phyloP scores from a whole-genome alignment of 2,888 invertebrate species.

The Seira sanloemensis region DNA sequence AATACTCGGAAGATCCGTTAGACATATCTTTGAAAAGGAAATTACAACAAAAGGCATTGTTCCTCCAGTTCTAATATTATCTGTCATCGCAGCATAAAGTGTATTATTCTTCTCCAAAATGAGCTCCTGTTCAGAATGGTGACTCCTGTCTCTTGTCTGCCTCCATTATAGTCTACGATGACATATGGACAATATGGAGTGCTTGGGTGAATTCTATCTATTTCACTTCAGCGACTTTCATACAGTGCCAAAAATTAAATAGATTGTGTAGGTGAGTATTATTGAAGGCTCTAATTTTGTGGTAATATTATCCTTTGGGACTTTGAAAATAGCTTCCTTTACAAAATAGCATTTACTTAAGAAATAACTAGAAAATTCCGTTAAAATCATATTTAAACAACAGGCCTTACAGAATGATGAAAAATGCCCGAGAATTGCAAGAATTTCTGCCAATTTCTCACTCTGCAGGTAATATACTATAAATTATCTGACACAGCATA shows the following conservation, averaged over 20 bases:
- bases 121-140: not conserved
- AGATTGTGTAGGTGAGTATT: not conserved
- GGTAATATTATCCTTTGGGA: not conserved
- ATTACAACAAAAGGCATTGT: no score
- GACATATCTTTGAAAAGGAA: no score
- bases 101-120: not conserved
- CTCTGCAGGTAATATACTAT: not conserved
- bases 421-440: no score
- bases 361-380: no score
- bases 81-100: not conserved
- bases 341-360: not conserved
- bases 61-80: no score
- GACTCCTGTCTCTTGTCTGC: not conserved
- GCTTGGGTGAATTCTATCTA: no score
- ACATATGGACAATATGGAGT: no score
- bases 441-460: not conserved
- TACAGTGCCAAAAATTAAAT: no score
- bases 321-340: not conserved
- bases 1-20: no score
- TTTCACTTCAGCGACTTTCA: no score
- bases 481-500: not conserved
- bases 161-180: not conserved
- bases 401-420: not conserved
- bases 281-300: not conserved
- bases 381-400: constrained; percentile 3